Evolutionary conservation across 1,140 invertebrate species (phyloP).

Genomic region (Nymphalis io): DNA sequence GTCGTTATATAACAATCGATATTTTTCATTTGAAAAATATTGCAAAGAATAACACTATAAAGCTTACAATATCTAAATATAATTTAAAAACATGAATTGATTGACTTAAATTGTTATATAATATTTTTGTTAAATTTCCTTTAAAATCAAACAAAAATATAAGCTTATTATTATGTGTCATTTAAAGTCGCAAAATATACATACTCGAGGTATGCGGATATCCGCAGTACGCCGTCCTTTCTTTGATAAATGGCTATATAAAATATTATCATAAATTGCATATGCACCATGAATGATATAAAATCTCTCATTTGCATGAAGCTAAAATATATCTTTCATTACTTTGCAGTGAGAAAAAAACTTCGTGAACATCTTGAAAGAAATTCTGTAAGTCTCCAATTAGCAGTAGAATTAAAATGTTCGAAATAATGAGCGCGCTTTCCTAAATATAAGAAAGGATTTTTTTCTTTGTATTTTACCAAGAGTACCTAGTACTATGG

Average conservation of each 20-base stretch:
- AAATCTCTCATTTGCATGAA: neutral
- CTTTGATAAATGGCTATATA: conserved; percentile 22
- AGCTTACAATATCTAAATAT: no score
- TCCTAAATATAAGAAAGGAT: conserved; percentile 2
- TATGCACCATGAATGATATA: conserved; percentile 8
- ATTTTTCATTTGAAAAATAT: neutral
- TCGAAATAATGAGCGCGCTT: neutral
- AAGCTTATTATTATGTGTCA: conserved; percentile 16
- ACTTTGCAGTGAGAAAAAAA: neutral
- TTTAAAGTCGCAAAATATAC: conserved; percentile 1
- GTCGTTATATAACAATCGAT: no score
- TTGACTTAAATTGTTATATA: no score
- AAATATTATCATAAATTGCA: conserved; percentile 29
- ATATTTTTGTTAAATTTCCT: no score
- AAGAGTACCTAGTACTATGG: neutral
- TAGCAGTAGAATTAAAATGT: conserved; percentile 7
- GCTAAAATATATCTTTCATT: neutral
- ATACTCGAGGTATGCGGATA: conserved; percentile 17
- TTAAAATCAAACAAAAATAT: conserved; percentile 8
- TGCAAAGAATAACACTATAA: no score
- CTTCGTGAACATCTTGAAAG: neutral
- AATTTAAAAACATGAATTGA: no score
- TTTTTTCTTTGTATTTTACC: neutral
- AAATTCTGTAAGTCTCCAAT: conserved; percentile 7
- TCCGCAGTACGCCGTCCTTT: conserved; percentile 15